Conservation (phyloP, 1,140 invertebrate species). For the Nebria ingens region DNA sequence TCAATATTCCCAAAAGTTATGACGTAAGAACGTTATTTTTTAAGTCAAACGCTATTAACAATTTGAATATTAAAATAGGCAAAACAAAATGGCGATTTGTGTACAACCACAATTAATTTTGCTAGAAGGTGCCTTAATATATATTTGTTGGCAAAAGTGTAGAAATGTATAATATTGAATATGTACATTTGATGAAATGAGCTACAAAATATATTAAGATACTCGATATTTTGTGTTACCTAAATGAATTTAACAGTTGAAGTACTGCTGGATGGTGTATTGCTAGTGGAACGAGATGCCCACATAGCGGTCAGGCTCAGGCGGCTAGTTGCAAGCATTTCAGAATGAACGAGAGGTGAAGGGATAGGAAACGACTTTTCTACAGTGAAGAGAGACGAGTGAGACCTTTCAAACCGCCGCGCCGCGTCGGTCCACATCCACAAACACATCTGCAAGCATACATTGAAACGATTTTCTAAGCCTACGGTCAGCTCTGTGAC, state of each 20-base stretch:
- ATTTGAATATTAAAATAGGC: no score
- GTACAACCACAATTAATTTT: no score
- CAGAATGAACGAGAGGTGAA: background rate
- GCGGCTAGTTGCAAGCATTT: background rate
- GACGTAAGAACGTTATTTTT: no score
- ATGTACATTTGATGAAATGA: no score
- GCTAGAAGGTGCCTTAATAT: no score
- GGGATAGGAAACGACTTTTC: slow-evolving; percentile 1
- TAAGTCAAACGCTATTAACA: no score
- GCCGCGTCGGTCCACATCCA: background rate
- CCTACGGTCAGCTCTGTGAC: background rate
- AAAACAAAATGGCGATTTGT: no score
- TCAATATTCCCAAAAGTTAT: no score
- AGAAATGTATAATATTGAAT: no score
- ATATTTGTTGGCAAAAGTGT: no score
- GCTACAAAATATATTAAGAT: no score
- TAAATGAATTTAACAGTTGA: background rate
- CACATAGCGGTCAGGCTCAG: slow-evolving; percentile 7
- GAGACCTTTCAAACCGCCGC: background rate
- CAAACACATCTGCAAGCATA: background rate
- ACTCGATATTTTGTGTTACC: no score
- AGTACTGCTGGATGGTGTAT: background rate
- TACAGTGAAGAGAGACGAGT: background rate
- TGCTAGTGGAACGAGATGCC: background rate
- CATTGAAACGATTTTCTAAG: background rate